phyloP scores from a whole-genome alignment of 2,888 invertebrate species.

The Stenodera caucasica region DNA sequence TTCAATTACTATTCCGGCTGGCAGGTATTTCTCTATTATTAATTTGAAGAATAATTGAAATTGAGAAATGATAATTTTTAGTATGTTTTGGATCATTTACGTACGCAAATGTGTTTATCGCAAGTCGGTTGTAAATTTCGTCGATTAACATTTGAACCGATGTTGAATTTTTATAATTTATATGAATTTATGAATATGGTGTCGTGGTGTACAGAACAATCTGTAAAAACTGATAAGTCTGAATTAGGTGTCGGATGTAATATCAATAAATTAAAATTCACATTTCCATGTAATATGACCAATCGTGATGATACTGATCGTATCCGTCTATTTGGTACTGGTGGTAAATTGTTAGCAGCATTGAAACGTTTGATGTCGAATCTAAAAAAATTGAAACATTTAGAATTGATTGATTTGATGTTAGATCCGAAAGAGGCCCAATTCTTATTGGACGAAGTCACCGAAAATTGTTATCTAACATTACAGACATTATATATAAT shows the following conservation, averaged over 20 bases:
- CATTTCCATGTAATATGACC: constrained; percentile 76
- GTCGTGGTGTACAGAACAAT: constrained; percentile 71
- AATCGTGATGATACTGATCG: constrained; percentile 64
- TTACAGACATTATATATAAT: constrained; percentile 68
- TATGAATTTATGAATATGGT: constrained; percentile 83
- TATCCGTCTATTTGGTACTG: constrained; percentile 71
- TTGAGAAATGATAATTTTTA: constrained; percentile 52
- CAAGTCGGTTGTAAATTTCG: constrained; percentile 69
- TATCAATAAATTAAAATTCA: constrained; percentile 66
- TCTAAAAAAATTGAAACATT: constrained; percentile 62
- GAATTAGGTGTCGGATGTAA: constrained; percentile 60
- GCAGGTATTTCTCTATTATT: constrained; percentile 58
- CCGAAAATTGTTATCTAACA: constrained; percentile 65
- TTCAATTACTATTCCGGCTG: constrained; percentile 83
- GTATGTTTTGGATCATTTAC: constrained; percentile 72
- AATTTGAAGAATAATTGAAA: constrained; percentile 7
- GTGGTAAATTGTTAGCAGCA: constrained; percentile 65
- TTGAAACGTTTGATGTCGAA: constrained; percentile 70
- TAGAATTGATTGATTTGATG: constrained; percentile 75
- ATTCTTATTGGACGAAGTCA: constrained; percentile 72
- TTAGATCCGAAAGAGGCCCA: constrained; percentile 71
- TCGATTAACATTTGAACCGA: constrained; percentile 70
- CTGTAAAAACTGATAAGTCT: constrained; percentile 43
- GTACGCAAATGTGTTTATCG: constrained; percentile 71
- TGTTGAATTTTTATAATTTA: constrained; percentile 77